Evolutionary conservation across 1,140 invertebrate species (phyloP), one percentile per base, ranked within the genome.

Genomic region (Geopemphigus sp.): DNA sequence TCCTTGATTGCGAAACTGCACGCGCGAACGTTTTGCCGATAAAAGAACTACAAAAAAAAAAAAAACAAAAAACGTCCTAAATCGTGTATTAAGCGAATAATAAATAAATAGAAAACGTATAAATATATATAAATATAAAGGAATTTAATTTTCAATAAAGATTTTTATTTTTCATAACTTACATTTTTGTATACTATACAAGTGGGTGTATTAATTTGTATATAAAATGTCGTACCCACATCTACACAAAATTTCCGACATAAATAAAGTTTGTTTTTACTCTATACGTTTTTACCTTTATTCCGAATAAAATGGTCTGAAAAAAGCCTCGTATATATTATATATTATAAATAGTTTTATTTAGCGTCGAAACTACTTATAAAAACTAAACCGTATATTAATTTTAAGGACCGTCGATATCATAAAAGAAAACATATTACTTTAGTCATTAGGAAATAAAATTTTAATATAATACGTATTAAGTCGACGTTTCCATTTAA

Each of bases 401-500:
- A 50, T 50, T 68, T 26, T 68, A 68, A 68, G 45, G 29, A 68
- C 45, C 45, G 45, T 68, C 45, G 39, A 11, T 68, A 39, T 8
- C 24, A 24, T 68, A 0, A 68, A 50, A 68, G 22, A 66, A 66
- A 66, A 59, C 15, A 64, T 39, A 63, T 8, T 66, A 66, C 63
- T 32, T 66, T 19, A 66, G 32, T 66, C 63, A 29, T 66, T 66
- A 66, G 39, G 32, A 66, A 66, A 32, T 64, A 12, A 61, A 39
- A 63, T 63, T 66, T n/a, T 66, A 64, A 64, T 50, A 50, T 50
- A 50, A 50, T 50, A 50, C 47, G 12, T 64, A 64, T 64, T 64
- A 66, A 66, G 63, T 66, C 63, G 63, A 66, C 39, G 32, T 66
- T 66, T n/a, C 17, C 63, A 66, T 66, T 66, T 39, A 39, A 66